Evolutionary conservation across 1,140 invertebrate genomes (phyloP), one percentile per base, ranked within the genome.

Genomic region (Penaeus japonicus): DNA sequence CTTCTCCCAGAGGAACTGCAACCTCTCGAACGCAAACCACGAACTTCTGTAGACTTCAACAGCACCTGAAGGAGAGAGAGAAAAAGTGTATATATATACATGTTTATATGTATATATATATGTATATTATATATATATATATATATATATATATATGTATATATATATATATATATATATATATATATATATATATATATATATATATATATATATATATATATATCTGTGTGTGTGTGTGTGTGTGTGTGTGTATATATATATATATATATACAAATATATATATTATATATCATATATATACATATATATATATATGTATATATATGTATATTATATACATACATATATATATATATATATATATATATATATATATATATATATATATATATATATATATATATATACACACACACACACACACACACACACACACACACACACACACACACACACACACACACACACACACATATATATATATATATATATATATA

Each of bases 81-180:
- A n/a, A n/a, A n/a, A n/a, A n/a, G 35, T 85, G 32, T 85, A 55
- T 85, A 78, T 85, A 55, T 85, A 55, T 85, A 78, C 80, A 55
- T 85, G 47, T 85, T 27, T 85, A 55, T 85, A 55, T 85, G 39
- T 85, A 81, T 85, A 55, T 83, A 55, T 85, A 78, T 81, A n/a
- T 85, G 27, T 85, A 24, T 85, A 55, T 85, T 85, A 78, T 80
- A 55, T 85, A 78, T 85, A 54, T 85, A 55, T 81, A 78, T 77
- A 55, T 85, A 47, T 85, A 55, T 85, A 81, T 85, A 55, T 85
- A 55, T 85, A 81, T 85, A 55, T 85, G 27, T 85, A 81, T 85
- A 55, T 85, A 55, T 80, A 81, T 85, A 55, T 85, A 81, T 85
- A 55, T 85, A n/a, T 81, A 81, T 77, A 55, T 85, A 81, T 85